Evolutionary conservation across 1,140 invertebrate genomes (phyloP), one percentile per base, ranked within the genome.

Genomic region (Brachionus manjavacas): DNA sequence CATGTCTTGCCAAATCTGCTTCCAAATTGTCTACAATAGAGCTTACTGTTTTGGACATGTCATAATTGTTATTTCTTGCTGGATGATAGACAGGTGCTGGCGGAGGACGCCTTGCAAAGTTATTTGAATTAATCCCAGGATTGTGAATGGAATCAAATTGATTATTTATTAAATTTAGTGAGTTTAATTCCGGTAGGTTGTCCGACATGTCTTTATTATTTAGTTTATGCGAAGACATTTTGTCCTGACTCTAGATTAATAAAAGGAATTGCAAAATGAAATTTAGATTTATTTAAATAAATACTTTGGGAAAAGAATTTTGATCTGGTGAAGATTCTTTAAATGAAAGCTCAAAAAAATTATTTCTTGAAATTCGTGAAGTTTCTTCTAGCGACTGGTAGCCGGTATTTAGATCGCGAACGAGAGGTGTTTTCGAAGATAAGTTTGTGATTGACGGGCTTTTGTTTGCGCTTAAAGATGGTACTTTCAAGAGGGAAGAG

Each of bases 11-110:
- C 9, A 81, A 64, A 46, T 81, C 79, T 12, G 79, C 79, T 68
- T 81, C 79, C 79, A 52, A 81, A 46, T 43, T 81, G 31, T 81
- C 79, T 1, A 81, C 16, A 35, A 81, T 81, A 1, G 79, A 64
- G 35, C 2, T 64, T 4, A 43, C 79, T 23, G 49, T 68, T 64
- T 60, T 64, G 23, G 79, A 64, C 16, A 81, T 64, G 31, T 81
- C 79, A 43, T 14, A 64, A 8, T 43, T 31, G 20, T 81, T 66
- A 25, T 23, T 35, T 46, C 12, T 76, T 23, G 20, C 25, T 31
- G 79, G 52, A 16, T 60, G 79, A 60, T 81, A 64, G 12, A 64
- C 49, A 39, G 52, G 52, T 2, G 79, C 31, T 43, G 79, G 52
- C 20, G 79, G 79, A 14, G 72, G 72, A 14, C 20, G 39, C 20